Evolutionary conservation across 2,113 vertebrate genomes (phyloP).

Genomic region (Ptilonorhynchus violaceus): DNA sequence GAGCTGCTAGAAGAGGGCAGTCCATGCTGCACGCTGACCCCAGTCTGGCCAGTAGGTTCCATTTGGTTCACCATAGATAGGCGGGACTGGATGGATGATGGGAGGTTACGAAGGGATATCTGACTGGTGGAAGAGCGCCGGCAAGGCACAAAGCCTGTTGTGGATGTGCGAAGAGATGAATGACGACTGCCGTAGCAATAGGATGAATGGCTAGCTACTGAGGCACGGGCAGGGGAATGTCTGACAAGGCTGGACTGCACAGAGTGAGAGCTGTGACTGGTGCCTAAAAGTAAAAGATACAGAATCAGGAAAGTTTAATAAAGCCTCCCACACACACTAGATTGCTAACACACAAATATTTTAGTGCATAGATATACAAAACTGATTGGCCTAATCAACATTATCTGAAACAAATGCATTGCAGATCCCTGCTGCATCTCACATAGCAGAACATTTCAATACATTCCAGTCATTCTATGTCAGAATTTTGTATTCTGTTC

Average conservation of each 20-base stretch:
- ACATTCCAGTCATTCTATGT: not conserved
- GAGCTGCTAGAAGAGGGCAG: constrained; percentile 91
- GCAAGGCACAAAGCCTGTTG: constrained; percentile 91
- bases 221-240: constrained; percentile 95
- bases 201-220: constrained; percentile 92
- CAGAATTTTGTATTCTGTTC: not conserved
- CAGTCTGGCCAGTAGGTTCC: constrained; percentile 77
- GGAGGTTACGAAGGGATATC: constrained; percentile 92
- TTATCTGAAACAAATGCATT: not conserved
- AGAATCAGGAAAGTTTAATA: not conserved
- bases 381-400: not conserved
- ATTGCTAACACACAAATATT: not conserved
- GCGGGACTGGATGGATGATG: constrained; percentile 93
- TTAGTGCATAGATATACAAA: not conserved
- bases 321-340: not conserved
- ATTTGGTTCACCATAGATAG: constrained; percentile 83
- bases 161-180: constrained; percentile 91
- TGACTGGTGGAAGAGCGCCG: constrained; percentile 96
- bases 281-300: constrained; percentile 76
- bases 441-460: not conserved
- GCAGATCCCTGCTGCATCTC: not conserved
- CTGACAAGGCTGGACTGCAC: constrained; percentile 91
- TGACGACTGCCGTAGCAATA: constrained; percentile 95
- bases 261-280: constrained; percentile 94
- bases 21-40: constrained; percentile 70